Base-by-base conservation (phyloP, 2,113 vertebrate genomes). In the Tamias sibiricus region DNA sequence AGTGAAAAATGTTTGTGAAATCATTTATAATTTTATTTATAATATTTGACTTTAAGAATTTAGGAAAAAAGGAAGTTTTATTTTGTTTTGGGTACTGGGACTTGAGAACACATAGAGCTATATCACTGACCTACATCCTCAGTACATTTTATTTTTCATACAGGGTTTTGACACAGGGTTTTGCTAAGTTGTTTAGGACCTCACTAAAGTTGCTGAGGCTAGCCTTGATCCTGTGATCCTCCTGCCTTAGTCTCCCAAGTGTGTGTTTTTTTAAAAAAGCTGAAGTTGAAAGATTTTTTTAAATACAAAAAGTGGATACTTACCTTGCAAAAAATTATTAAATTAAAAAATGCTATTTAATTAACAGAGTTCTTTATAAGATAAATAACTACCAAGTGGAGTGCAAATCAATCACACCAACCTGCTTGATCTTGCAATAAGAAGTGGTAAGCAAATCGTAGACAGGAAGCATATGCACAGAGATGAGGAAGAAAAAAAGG, bases 391-490 rank as follows among this genome's bases (percentile, higher is more conserved):
- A 96, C 90, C 90, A 44, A 4, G 87, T 97, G 95, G 96, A 99
- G 90, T 96, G 96, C 98, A 98, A 98, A 98, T 97, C 97, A 98
- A 97, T 98, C 90, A 98, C 98, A 99, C 99, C 98, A 99, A 99
- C 99, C 99, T 99, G 99, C 98, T 99, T 99, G 99, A 98, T 99
- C 99, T 99, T 99, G 98, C 98, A 98, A 98, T 98, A 99, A 99
- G 98, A 99, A 98, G 98, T 94, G 98, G 98, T 98, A 98, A 99
- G 98, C 98, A 99, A 99, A 97, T 98, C 99, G 93, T 86, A 99
- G 98, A 98, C 97, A 99, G 98, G 98, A 99, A 98, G 99, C 99
- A 98, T 97, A 98, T 93, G 97, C 98, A 98, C 98, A 97, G 62
- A 98, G 95, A 95, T 86, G 97, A 98, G 97, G 91, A 98, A 90